Evolutionary conservation across 1,140 invertebrate species (phyloP).

Genomic region (Nomia melanderi): DNA sequence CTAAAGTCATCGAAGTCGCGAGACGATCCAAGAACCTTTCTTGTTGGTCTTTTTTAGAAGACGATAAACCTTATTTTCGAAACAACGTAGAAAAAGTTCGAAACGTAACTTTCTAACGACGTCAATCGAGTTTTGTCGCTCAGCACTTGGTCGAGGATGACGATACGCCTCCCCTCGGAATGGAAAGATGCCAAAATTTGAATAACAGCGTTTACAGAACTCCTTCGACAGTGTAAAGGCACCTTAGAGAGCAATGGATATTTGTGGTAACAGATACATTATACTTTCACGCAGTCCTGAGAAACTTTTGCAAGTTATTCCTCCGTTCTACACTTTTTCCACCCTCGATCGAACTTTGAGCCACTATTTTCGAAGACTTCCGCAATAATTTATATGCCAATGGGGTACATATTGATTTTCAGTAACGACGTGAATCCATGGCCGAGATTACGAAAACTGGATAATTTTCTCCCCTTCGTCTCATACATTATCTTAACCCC

Average conservation of each 20-base stretch:
- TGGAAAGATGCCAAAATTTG: slow-evolving; percentile 38
- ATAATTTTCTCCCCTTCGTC: neutral
- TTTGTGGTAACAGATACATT: slow-evolving; percentile 48
- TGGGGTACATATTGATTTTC: slow-evolving; percentile 8
- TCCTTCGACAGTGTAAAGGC: slow-evolving; percentile 25
- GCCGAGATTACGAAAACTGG: neutral
- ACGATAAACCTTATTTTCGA: slow-evolving; percentile 31
- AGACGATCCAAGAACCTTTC: neutral
- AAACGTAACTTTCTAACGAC: slow-evolving; percentile 20
- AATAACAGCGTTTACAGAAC: slow-evolving; percentile 45
- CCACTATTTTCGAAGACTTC: slow-evolving; percentile 10
- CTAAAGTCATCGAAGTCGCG: neutral
- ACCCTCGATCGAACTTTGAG: neutral
- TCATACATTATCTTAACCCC: too few relatives aligned
- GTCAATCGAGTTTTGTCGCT: slow-evolving; percentile 29
- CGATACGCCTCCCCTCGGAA: slow-evolving; percentile 3
- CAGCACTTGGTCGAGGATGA: neutral
- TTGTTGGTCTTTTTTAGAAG: neutral
- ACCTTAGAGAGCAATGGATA: slow-evolving; percentile 43
- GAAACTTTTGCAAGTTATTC: slow-evolving; percentile 34
- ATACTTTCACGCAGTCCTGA: slow-evolving; percentile 31
- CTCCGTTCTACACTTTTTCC: neutral
- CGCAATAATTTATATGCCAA: slow-evolving; percentile 2
- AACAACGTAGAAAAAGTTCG: slow-evolving; percentile 30
- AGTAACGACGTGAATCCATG: neutral